Base-by-base conservation (phyloP, 2,888 invertebrate species). In the Lithophane leautieri region DNA sequence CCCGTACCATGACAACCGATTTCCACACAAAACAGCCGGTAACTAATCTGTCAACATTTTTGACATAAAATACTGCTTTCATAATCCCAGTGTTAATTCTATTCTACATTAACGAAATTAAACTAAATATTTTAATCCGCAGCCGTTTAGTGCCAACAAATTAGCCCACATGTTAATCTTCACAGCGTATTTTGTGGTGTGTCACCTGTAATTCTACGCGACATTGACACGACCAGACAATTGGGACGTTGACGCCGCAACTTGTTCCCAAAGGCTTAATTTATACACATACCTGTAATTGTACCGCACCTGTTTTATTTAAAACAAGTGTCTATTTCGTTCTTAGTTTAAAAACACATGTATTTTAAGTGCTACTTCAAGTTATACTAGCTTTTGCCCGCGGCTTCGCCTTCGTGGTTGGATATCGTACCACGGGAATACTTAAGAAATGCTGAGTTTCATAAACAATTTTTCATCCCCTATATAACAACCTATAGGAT, bases 201-300 rank as follows among this genome's bases (percentile, higher is more conserved):
- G 65, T 67, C 61, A 75, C 66, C 81, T 67, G 81, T 78, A 78
- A 78, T 81, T 74, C 25, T 44, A 62, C 14, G 1, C 76, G 81
- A 78, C 78, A 75, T 67, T 78, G 78, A 81, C 76, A 62, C 62
- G 50, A 56, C 56, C 81, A 25, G 61, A 75, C 67, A 81, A 78
- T 81, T 78, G 47, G 81, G 25, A 25, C 76, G 81, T 56, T 67
- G 78, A 52, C 76, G 61, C 67, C 75, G 14, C 11, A 3, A 40
- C 50, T 67, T 54, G 56, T n/a, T 78, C 78, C 76, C 81, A 11
- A 25, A 34, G 76, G 78, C 4, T 67, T 78, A 67, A 78, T 75
- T 50, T 76, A 81, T 67, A 75, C 78, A 75, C 75, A 78, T 50
- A 19, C 66, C 50, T 25, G 76, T 62, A 78, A 81, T 78, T 81